Evolutionary conservation across 35 echinoderm and acorn worm species (phyloP), one percentile per base, ranked within the genome.

Genomic region (Apostichopus parvimensis): DNA sequence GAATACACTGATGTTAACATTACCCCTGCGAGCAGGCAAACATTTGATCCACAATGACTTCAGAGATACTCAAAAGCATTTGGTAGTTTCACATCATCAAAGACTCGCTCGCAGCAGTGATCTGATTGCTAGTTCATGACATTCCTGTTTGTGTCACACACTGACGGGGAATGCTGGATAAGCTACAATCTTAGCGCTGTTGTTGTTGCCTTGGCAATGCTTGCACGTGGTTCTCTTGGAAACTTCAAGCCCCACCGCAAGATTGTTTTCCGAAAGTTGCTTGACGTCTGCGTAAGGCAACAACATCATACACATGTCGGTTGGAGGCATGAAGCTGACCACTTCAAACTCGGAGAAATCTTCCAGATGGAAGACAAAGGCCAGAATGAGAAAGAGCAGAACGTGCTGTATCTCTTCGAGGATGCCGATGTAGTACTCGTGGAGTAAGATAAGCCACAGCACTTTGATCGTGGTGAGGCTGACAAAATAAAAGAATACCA

Each of bases 261-360:
- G 57, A 21, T 87, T 87, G 56, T 53, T 25, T 58, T 87, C 85
- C 58, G 85, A 68, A 1, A 87, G 58, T 7, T 72, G 85, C 55
- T 72, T 64, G 6, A 87, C 85, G 58, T 87, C 85, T 6, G 85
- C 85, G 58, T 87, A 87, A 17, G 85, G 85, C 5, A 87, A 55
- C 85, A 87, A 6, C 58, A 87, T 72, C 85, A 87, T 87, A 18
- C 85, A 87, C 85, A 87, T 65, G 85, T 87, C 55, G 0, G 18
- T 28, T 4, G 57, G 85, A 14, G 85, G 85, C 20, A 87, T 18
- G 60, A 87, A 72, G n/a, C 58, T 62, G 5, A 87, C 85, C 58
- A 87, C 85, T 60, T 87, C 85, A 72, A 26, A 87, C 85, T 87
- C 85, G 6, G 85, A 87, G 28, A 66, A 87, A 60, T 87, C 85